Base-by-base conservation (phyloP, 2,888 invertebrate genomes). In the Thymelicus acteon region DNA sequence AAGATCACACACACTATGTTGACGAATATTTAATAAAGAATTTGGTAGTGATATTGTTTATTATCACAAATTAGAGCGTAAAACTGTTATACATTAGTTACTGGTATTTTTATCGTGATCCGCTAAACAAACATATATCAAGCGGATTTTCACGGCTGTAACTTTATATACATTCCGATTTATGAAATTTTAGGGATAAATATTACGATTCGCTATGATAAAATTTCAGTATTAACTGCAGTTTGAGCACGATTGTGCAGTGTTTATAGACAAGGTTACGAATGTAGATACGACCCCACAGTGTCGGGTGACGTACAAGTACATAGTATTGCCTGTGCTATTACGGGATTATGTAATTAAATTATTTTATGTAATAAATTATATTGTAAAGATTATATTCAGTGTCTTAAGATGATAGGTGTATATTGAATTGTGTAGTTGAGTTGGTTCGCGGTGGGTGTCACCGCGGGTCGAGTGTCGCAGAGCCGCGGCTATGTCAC, bases 211-310 rank as follows among this genome's bases (percentile, higher is more conserved):
- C 24, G 40, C 40, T 70, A 70, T 52, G 48, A 68, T 60, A 73
- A 73, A 72, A 78, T 77, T 86, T 86, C 90, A 91, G 92, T 92
- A 92, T 91, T 92, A 91, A 83, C 80, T 82, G 82, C 83, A 79
- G 79, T 81, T 82, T 72, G 75, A 78, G 83, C 82, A 60, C 49
- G 15, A 79, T 82, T 80, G 79, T 83, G 80, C 80, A 83, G 80
- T 80, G 78, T 79, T 80, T 80, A 73, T 79, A 82, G 78, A 78
- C 79, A 78, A 79, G 76, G 76, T 78, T 79, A 78, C 75, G 71
- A 72, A 77, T 67, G 72, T 74, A 76, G 75, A 77, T 77, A 76
- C 47, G 54, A 13, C 31, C 39, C 39, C 78, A 76, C n/a, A 70
- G 72, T 68, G 70, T 74, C 79, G 76, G 78, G 75, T 77, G 79